phyloP scores from a whole-genome alignment of 2,113 vertebrate species.

The Nannospalax galili region DNA sequence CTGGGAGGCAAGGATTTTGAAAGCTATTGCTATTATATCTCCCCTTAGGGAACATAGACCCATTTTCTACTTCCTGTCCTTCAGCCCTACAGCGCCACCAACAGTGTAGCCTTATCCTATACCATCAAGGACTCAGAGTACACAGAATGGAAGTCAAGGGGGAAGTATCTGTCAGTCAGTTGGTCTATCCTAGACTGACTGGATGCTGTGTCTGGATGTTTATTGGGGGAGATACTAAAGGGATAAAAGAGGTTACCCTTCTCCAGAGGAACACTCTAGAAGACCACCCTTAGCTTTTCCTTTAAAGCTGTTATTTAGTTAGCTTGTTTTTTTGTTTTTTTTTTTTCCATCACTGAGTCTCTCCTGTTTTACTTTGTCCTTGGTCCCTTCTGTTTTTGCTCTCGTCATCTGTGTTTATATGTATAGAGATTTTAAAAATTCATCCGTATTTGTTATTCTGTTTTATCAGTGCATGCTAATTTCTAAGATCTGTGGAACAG shows the following conservation, averaged over 20 bases:
- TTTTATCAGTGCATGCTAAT: background rate
- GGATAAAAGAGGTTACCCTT: background rate
- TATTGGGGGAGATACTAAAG: background rate
- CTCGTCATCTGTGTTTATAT: background rate
- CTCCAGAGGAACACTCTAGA: background rate
- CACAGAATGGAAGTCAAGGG: background rate
- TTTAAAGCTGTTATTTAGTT: slow-evolving; percentile 31
- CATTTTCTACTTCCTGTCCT: background rate
- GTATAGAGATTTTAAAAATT: background rate
- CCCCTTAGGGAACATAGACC: background rate
- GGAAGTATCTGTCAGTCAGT: background rate
- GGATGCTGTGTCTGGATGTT: background rate
- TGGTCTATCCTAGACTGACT: background rate
- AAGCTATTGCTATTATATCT: background rate
- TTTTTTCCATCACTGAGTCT: background rate
- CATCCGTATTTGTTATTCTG: background rate
- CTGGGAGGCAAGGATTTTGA: background rate
- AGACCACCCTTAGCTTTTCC: background rate
- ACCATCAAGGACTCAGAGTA: background rate
- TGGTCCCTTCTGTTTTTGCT: background rate
- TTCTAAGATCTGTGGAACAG: background rate
- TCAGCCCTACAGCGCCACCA: background rate
- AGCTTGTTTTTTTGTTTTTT: background rate
- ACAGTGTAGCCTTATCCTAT: background rate
- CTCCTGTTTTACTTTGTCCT: background rate